Evolutionary conservation across 2,888 invertebrate genomes (phyloP).

Genomic region (Drosophila stalkeri): DNA sequence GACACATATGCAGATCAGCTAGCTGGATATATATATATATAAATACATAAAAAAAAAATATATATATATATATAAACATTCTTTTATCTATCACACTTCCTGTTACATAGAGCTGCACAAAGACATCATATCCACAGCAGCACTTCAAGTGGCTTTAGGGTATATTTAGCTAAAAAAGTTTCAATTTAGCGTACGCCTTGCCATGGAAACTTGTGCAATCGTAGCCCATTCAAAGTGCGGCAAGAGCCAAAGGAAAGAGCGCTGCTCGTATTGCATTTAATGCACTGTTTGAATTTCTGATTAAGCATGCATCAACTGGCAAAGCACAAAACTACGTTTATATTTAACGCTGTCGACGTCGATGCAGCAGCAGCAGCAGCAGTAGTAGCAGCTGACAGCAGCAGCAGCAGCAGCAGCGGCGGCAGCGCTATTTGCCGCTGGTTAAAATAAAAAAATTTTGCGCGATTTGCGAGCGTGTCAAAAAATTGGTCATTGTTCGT

Average conservation of each 20-base stretch:
- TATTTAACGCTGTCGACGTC: slow-evolving; percentile 32
- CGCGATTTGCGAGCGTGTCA: slow-evolving; percentile 79
- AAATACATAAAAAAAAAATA: too few relatives aligned
- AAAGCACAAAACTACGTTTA: slow-evolving; percentile 48
- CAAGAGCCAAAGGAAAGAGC: slow-evolving; percentile 12
- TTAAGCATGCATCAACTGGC: slow-evolving; percentile 60
- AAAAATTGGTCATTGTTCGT: slow-evolving; percentile 81
- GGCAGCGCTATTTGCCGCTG: slow-evolving; percentile 66
- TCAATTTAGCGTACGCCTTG: neutral
- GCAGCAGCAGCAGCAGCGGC: slow-evolving; percentile 5
- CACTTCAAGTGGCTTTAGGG: neutral
- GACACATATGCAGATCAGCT: too few relatives aligned
- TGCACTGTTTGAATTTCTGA: slow-evolving; percentile 59
- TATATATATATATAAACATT: too few relatives aligned
- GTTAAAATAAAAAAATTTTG: slow-evolving; percentile 77
- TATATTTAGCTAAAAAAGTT: neutral
- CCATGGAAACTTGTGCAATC: neutral
- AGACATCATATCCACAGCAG: neutral
- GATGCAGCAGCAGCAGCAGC: slow-evolving; percentile 8
- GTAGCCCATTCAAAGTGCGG: slow-evolving; percentile 39
- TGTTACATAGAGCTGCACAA: neutral
- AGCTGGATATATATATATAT: too few relatives aligned
- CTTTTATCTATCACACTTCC: neutral
- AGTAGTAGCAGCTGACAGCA: slow-evolving; percentile 1
- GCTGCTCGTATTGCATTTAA: slow-evolving; percentile 48